Evolutionary conservation across 2,797 vertebrate species (phyloP), one percentile per base, ranked within the genome.

Genomic region (Girardinus metallicus): DNA sequence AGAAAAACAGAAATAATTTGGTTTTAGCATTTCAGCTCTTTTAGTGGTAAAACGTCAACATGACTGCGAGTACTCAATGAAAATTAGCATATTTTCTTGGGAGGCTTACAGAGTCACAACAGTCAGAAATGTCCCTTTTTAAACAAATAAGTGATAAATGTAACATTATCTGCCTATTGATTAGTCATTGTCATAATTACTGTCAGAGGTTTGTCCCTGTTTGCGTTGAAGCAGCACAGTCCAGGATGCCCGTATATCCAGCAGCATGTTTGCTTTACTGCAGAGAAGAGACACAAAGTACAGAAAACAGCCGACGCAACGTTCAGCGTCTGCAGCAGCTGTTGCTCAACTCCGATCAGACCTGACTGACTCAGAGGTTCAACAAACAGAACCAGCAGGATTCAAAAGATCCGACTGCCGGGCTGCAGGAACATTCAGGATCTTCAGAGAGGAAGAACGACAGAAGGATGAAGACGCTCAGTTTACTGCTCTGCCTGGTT

Each of bases 391-490:
- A 18, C 60, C 29, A 0, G 44, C 44, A 83, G 74, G 44, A 79
- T 88, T 93, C 44, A 93, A 87, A 90, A 78, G 23, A 31, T 1
- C 26, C 0, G 43, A 13, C 43, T 0, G 72, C 53, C 12, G 44
- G 44, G 0, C 2, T 0, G 0, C 4, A n/a, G 62, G 23, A 44
- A 10, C 87, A 90, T 86, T 90, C 77, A 73, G 64, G 64, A 70
- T 41, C 36, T 70, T 26, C 66, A 70, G 66, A 68, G 34, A 77
- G 46, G 29, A 64, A 51, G 31, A 23, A 75, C 4, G 4, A 44
- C 15, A 36, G 44, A 1, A 62, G 44, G 73, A 93, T 93, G 92
- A 21, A 55, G 7, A 47, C 3, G 8, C 73, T 68, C 1, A 9
- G 0, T 9, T n/a, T 78, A 5, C 57, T 90, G 60, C 6, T 64